Evolutionary conservation across 2,888 invertebrate species (phyloP), one percentile per base, ranked within the genome.

Genomic region (Muscina levida): DNA sequence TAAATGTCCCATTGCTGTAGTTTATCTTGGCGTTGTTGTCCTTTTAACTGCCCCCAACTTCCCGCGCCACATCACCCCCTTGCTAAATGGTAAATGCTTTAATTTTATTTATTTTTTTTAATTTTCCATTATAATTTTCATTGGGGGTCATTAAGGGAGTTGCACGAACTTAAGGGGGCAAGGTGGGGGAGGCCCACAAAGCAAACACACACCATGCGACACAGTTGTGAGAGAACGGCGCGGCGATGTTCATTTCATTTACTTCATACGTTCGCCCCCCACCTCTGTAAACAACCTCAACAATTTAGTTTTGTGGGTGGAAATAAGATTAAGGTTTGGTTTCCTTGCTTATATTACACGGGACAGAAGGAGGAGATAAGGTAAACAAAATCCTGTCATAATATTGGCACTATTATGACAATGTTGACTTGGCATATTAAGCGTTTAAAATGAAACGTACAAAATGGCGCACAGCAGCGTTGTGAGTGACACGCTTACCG

Each of bases 361-460:
- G 51, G 31, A 17, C 24, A 31, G 72, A 31, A 26, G 13, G 11
- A 1, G 57, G n/a, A 8, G 37, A 17, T 11, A 31, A 66, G 48
- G 22, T 66, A 68, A 75, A 78, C 75, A 78, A 79, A 72, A 78
- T 62, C 48, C 51, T 78, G 75, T 75, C 75, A 72, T 72, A 78
- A 72, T 78, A 46, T 62, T 75, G 75, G 46, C 78, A 76, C 70
- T 79, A 72, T 82, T 79, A 66, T 79, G 82, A 72, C 70, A 78
- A 57, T 77, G 72, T 70, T 57, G 62, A 62, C 37, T 67, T 71
- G 65, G 22, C 48, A 48, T 48, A 48, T 48, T 48, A 48, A 19
- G 19, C 48, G 48, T 48, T 48, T 19, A 19, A 19, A 48, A 17
- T 4, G 8, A 48, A 48, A 48, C 10, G 19, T 10, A n/a, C 1